These are phyloP conservation scores for Thymallus thymallus DNA, from an alignment of 2,113 vertebrate species.

Conservation along the genomic window DNA sequence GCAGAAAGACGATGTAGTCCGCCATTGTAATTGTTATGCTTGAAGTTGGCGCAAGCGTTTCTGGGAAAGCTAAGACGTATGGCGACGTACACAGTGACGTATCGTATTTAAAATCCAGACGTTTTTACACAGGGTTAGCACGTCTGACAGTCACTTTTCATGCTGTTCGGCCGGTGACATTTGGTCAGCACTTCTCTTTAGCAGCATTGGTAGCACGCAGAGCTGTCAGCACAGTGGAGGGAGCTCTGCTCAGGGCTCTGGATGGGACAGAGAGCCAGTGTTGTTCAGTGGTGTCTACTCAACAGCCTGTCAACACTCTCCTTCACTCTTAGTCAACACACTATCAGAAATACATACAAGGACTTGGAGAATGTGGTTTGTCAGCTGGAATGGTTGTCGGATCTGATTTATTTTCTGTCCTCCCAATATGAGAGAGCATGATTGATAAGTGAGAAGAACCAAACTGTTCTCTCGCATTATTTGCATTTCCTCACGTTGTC, in stretches of 20 bases:
- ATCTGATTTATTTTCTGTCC: too few relatives aligned
- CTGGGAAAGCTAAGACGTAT: too few relatives aligned
- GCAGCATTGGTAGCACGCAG: neutral
- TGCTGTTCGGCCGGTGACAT: neutral
- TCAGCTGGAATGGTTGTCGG: neutral
- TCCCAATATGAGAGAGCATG: neutral
- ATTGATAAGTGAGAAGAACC: neutral
- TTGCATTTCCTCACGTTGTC: neutral
- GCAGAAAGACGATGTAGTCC: too few relatives aligned
- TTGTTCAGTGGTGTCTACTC: neutral
- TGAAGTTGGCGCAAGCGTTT: too few relatives aligned
- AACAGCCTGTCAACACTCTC: neutral
- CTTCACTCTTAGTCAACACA: neutral
- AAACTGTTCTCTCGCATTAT: neutral
- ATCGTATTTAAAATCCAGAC: neutral
- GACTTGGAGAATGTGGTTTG: neutral
- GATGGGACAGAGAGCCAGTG: neutral
- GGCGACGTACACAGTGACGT: too few relatives aligned
- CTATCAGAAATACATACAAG: neutral
- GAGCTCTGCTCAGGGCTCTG: too few relatives aligned
- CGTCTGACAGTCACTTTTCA: neutral
- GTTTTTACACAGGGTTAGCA: neutral
- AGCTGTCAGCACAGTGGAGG: neutral
- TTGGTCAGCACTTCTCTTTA: slow-evolving; percentile 3
- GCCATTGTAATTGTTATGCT: too few relatives aligned